Evolutionary conservation across 2,113 vertebrate species (phyloP).

Genomic region (Edolisoma coerulescens): DNA sequence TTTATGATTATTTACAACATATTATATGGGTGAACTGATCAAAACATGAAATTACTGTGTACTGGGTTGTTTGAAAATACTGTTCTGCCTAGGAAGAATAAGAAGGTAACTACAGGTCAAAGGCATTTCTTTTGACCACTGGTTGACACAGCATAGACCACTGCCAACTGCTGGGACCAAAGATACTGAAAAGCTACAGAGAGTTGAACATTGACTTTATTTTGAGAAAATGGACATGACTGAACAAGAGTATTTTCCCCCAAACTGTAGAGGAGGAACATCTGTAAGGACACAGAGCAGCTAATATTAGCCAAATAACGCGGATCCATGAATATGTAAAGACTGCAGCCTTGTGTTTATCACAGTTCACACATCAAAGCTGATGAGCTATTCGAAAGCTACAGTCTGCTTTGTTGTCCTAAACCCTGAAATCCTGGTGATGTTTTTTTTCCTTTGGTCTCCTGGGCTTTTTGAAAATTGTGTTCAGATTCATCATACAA

Average conservation of each 20-base stretch:
- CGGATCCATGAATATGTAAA: not conserved
- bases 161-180: not conserved
- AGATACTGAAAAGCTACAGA: not conserved
- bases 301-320: not conserved
- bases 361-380: not conserved
- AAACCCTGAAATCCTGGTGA: not conserved
- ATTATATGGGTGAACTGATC: not conserved
- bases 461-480: not conserved
- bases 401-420: not conserved
- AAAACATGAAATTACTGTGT: not conserved
- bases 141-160: not conserved
- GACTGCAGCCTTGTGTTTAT: not conserved
- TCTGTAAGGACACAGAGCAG: not conserved
- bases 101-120: not conserved
- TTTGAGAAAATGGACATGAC: not conserved
- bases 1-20: not conserved
- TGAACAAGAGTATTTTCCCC: not conserved
- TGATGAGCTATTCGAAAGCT: not conserved
- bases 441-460: not conserved
- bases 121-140: not conserved
- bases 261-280: not conserved
- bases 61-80: not conserved
- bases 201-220: not conserved
- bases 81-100: not conserved
- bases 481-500: not conserved